Base-by-base conservation (phyloP, 2,888 invertebrate species). In the Incurvaria masculella region DNA sequence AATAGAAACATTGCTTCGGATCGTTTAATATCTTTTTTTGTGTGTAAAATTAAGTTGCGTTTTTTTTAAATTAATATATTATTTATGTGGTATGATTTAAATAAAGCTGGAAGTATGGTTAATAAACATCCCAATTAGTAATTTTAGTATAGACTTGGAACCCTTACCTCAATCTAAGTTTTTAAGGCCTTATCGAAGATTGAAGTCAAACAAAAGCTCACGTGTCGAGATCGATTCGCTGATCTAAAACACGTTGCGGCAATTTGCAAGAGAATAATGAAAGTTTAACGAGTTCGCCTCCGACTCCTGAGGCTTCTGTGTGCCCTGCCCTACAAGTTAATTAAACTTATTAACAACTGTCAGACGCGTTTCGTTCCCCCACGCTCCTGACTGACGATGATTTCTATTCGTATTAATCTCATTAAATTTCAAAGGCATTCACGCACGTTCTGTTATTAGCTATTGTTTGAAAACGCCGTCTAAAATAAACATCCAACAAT, bases 181-280 rank as follows among this genome's bases (percentile, higher is more conserved):
- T n/a, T n/a, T n/a, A n/a, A 33, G 6, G 14, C 8, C 33, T 33
- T n/a, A 14, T 11, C 14, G 14, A 33, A 23, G 23, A 33, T 33
- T 33, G 69, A 75, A 78, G 65, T 75, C 74, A 76, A 78, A 78
- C 78, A 78, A 76, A 75, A 69, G 68, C 68, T 65, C 67, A 61
- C 65, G 61, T 66, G 58, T 63, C 60, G 66, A 72, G 69, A 74
- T 76, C 76, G 75, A 78, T 75, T 67, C 69, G 68, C 68, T 68
- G 72, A 73, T 71, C 67, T 69, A 69, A 69, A 70, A 70, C 75
- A 72, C 74, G 75, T 74, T 72, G 70, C 66, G 69, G 66, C 67
- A 72, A 76, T 76, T 75, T 75, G 68, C 64, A 67, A 68, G 66
- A 67, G 68, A 69, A 70, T 74, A 74, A 74, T 74, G 68, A 73